Percentiles rank a stretch among this genome's conserved stretches.
These are phyloP conservation scores for Gymnoscelis rufifasciata DNA, from an alignment of 2,888 invertebrate genomes.

Conservation along the genomic window DNA sequence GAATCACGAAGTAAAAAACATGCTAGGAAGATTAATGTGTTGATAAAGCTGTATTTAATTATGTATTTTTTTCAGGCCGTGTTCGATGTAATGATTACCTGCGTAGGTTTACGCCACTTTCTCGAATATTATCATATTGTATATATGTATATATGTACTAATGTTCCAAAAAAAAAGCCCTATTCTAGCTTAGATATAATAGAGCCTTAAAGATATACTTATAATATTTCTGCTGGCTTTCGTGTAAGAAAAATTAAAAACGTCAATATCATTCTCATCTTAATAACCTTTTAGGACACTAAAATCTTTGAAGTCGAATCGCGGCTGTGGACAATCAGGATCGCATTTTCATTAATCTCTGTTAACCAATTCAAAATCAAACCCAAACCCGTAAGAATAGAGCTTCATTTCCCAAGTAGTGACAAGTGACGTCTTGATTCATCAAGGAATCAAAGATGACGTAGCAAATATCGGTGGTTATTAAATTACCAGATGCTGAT, in stretches of 20 bases:
- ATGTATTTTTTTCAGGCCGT: too few relatives aligned
- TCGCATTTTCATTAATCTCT: neutral
- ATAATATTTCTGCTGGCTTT: too few relatives aligned
- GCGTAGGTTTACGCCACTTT: too few relatives aligned
- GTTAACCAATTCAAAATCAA: neutral
- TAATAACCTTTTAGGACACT: neutral
- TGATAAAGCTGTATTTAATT: too few relatives aligned
- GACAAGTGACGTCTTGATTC: conserved; percentile 48
- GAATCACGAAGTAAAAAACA: neutral
- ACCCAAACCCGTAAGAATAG: neutral
- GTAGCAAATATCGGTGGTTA: conserved; percentile 46
- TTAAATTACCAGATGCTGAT: conserved; percentile 51
- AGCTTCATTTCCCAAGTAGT: neutral
- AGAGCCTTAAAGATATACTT: too few relatives aligned
- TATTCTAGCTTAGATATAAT: too few relatives aligned
- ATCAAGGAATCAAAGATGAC: conserved; percentile 46
- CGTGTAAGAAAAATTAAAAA: too few relatives aligned
- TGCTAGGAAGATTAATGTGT: too few relatives aligned
- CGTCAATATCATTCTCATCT: neutral
- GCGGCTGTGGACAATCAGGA: neutral
- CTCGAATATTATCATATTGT: too few relatives aligned
- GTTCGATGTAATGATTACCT: too few relatives aligned
- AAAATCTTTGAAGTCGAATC: neutral
- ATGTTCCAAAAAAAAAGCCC: too few relatives aligned
- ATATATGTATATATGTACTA: too few relatives aligned